Evolutionary conservation across 2,797 vertebrate species (phyloP).

Genomic region (Gymnoscopelus braueri): DNA sequence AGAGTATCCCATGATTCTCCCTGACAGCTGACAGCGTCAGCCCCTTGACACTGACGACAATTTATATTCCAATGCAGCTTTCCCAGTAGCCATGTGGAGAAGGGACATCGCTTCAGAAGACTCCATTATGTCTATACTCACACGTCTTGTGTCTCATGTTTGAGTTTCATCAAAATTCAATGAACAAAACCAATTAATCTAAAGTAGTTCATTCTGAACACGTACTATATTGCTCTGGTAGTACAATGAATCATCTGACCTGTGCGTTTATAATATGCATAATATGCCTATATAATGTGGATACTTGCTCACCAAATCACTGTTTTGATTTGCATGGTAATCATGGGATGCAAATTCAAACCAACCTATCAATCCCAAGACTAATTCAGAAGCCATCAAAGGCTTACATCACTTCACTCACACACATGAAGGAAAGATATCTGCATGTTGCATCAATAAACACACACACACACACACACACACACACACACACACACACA

Average conservation of each 20-base stretch:
- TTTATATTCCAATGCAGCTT: slow-evolving; percentile 82
- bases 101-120: slow-evolving; percentile 68
- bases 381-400: not conserved
- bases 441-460: not conserved
- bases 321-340: slow-evolving; percentile 8
- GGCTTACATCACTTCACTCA: not conserved
- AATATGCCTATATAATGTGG: not conserved
- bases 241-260: no score
- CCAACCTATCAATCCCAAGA: slow-evolving; percentile 16
- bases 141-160: slow-evolving; percentile 10
- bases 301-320: not conserved
- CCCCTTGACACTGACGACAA: slow-evolving; percentile 84
- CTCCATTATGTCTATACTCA: slow-evolving; percentile 32
- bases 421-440: slow-evolving; percentile 1
- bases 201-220: not conserved
- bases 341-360: slow-evolving; percentile 13
- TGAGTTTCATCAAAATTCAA: slow-evolving; percentile 8
- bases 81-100: slow-evolving; percentile 80
- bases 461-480: not conserved
- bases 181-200: not conserved
- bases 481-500: not conserved
- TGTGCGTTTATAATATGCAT: no score
- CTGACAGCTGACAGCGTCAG: slow-evolving; percentile 91
- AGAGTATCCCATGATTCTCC: slow-evolving; percentile 84
- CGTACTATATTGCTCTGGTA: not conserved